Evolutionary conservation across 2,797 vertebrate genomes (phyloP), one percentile per base, ranked within the genome.

Genomic region (Pipistrellus nathusii): DNA sequence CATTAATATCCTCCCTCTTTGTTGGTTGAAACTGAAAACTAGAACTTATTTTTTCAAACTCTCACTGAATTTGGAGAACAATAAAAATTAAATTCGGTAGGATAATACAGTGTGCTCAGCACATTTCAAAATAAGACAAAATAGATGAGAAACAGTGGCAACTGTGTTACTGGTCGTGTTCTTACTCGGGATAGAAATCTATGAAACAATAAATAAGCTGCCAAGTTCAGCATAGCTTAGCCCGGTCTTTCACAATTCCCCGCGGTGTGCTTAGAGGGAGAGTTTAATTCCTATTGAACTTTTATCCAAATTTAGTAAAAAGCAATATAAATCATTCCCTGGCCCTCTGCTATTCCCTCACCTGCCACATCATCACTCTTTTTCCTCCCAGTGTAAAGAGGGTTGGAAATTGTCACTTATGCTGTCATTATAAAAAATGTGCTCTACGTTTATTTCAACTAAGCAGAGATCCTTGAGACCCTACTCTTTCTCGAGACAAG

Each of bases 141-240:
- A 91, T 53, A 92, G 48, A 95, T 82, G 51, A 81, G 88, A 97
- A 97, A 92, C 32, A 11, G 62, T 85, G 69, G 76, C 7, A 66
- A 96, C 13, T 78, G 20, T 77, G 85, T 93, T 86, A 59, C 62
- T 30, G 48, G 41, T 66, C 88, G 88, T 96, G 88, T 93, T 92
- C 53, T 93, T 97, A 9, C 94, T 94, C 83, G 94, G 96, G 96
- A 96, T 62, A 94, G 95, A 96, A 97, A 98, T 97, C 96, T 94
- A 97, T 97, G 97, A 96, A 97, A 96, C 76, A 97, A 94, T 96
- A 97, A 97, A 97, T 96, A 96, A 96, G 13, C 89, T 97, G 91
- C 90, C 95, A 97, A 96, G 83, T 97, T 97, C 95, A 92, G 89
- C 86, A 81, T 51, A 92, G 82, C 35, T 84, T 72, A 95, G 90